These are phyloP conservation scores for Saturnia japonica DNA, from an alignment of 2,888 invertebrate species.

Conservation along the genomic window DNA sequence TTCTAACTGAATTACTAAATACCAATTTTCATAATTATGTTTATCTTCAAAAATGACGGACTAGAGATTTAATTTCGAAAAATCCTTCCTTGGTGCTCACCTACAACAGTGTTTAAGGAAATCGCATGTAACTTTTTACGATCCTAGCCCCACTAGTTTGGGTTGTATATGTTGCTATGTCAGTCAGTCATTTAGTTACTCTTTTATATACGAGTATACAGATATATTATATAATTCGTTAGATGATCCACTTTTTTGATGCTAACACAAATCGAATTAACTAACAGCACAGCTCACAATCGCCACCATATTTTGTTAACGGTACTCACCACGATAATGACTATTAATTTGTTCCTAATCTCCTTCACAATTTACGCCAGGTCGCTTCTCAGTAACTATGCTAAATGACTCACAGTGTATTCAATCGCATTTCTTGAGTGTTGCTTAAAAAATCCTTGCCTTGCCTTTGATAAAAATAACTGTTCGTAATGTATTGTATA, in stretches of 20 bases:
- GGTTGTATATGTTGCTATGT: too few relatives aligned
- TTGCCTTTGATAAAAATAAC: background rate
- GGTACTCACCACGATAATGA: background rate
- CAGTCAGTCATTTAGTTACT: too few relatives aligned
- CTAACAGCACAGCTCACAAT: background rate
- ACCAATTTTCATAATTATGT: too few relatives aligned
- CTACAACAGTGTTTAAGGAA: too few relatives aligned
- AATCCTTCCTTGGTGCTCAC: too few relatives aligned
- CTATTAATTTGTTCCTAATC: slow-evolving; percentile 8
- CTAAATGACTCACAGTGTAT: background rate
- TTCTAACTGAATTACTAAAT: too few relatives aligned
- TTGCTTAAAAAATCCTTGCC: background rate
- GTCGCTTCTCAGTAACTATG: background rate
- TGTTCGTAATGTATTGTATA: background rate
- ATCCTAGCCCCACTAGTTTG: too few relatives aligned
- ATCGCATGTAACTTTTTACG: too few relatives aligned
- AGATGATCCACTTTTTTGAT: background rate
- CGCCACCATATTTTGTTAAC: background rate
- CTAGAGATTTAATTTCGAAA: too few relatives aligned
- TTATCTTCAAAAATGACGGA: too few relatives aligned
- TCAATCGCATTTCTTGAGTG: background rate
- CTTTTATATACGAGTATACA: too few relatives aligned
- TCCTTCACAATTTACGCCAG: background rate
- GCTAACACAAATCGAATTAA: background rate
- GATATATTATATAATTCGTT: background rate